These are phyloP conservation scores for Pogonomyrmex californicus DNA, from an alignment of 1,140 invertebrate species.

Conservation along the genomic window DNA sequence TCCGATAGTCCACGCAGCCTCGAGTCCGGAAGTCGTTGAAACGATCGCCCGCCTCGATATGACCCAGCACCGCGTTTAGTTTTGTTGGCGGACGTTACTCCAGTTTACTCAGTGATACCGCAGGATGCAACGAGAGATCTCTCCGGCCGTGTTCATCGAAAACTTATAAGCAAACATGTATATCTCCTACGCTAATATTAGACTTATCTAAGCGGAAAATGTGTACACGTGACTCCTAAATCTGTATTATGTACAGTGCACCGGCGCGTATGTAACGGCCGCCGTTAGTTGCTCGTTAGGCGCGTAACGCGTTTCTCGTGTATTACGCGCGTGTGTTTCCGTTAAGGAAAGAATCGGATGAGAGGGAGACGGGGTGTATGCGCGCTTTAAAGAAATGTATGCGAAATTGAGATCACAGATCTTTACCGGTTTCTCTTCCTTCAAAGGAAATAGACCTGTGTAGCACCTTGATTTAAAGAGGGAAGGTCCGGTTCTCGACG, in stretches of 20 bases:
- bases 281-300: constrained; percentile 19
- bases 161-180: constrained; percentile 74
- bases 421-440: constrained; percentile 22
- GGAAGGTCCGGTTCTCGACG: constrained; percentile 44
- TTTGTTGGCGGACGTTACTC: background rate
- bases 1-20: background rate
- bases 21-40: constrained; percentile 50
- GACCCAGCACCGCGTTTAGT: constrained; percentile 43
- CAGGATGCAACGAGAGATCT: constrained; percentile 61
- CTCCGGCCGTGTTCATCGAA: constrained; percentile 62
- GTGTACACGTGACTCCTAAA: constrained; percentile 68
- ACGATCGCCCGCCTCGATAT: constrained; percentile 53
- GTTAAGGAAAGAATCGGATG: constrained; percentile 6
- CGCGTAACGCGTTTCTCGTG: constrained; percentile 15
- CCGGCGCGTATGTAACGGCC: constrained; percentile 22
- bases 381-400: background rate
- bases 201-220: constrained; percentile 66
- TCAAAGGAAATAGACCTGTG: constrained; percentile 36
- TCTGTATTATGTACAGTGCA: constrained; percentile 72
- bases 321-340: background rate
- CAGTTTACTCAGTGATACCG: constrained; percentile 63
- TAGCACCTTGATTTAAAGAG: constrained; percentile 63
- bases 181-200: constrained; percentile 73
- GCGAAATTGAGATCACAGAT: constrained; percentile 32
- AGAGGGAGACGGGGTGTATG: constrained; percentile 6